These are phyloP conservation scores for Ictidomys tridecemlineatus DNA, from an alignment of 2,113 vertebrate species.

Conservation along the genomic window DNA sequence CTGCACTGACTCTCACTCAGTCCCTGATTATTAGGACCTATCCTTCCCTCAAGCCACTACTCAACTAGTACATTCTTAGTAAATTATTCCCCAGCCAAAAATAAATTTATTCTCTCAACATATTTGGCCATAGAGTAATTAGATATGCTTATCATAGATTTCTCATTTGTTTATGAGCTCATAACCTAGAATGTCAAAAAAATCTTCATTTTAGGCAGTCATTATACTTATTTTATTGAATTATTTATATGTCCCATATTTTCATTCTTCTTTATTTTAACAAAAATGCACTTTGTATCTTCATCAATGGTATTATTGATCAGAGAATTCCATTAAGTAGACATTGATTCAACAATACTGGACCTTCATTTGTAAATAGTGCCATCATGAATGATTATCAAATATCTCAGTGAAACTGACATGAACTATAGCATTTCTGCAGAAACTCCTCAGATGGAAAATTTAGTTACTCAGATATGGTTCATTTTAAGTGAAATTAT, in stretches of 20 bases:
- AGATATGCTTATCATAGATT: slow-evolving; percentile 45
- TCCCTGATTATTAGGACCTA: background rate
- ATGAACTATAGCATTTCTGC: background rate
- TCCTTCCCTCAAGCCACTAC: background rate
- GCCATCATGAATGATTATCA: background rate
- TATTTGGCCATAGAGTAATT: background rate
- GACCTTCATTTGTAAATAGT: background rate
- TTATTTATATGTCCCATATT: slow-evolving; percentile 55
- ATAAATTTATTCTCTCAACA: slow-evolving; percentile 42
- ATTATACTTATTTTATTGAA: slow-evolving; percentile 36
- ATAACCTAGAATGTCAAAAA: slow-evolving; percentile 51
- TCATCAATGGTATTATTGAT: slow-evolving; percentile 18
- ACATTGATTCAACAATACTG: slow-evolving; percentile 10
- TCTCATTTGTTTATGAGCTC: slow-evolving; percentile 59
- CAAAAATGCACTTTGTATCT: slow-evolving; percentile 33
- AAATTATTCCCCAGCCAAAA: slow-evolving; percentile 55
- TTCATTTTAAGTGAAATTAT: background rate
- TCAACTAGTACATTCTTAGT: background rate
- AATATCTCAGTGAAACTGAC: background rate
- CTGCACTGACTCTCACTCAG: background rate
- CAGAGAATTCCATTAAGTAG: background rate
- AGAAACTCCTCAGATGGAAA: background rate
- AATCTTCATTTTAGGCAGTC: slow-evolving; percentile 37
- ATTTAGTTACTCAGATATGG: background rate
- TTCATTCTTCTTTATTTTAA: slow-evolving; percentile 44